phyloP scores from a whole-genome alignment of 2,797 vertebrate species.

The Hapalemur alaotrensis region DNA sequence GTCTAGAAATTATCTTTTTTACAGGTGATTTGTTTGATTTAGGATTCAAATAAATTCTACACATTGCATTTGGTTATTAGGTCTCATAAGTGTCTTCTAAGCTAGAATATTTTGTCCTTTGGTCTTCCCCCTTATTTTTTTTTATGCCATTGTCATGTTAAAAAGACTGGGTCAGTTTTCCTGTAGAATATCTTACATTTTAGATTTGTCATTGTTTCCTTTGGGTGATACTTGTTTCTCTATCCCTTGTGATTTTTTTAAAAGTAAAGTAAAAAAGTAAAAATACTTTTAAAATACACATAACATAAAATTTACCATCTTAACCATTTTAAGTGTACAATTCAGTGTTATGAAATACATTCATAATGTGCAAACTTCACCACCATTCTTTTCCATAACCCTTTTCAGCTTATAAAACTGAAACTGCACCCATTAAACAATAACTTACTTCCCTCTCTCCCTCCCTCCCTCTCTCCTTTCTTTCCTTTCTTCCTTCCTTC shows the following conservation, averaged over 20 bases:
- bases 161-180: background rate
- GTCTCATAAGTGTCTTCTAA: background rate
- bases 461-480: too few species aligned
- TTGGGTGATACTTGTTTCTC: background rate
- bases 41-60: background rate
- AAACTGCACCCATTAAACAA: background rate
- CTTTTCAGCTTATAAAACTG: background rate
- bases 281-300: background rate
- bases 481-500: too few species aligned
- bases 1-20: background rate
- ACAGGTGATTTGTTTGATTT: background rate
- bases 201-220: background rate
- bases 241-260: background rate
- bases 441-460: too few species aligned
- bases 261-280: too few species aligned
- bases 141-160: background rate
- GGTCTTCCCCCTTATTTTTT: background rate
- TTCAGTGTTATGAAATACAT: background rate
- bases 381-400: background rate
- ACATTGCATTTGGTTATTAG: background rate
- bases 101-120: background rate
- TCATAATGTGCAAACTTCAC: background rate
- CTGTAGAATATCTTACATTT: background rate
- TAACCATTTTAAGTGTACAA: background rate
- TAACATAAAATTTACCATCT: background rate